These are phyloP conservation scores for Brachyptera putata DNA, from an alignment of 2,888 invertebrate species.

Conservation along the genomic window DNA sequence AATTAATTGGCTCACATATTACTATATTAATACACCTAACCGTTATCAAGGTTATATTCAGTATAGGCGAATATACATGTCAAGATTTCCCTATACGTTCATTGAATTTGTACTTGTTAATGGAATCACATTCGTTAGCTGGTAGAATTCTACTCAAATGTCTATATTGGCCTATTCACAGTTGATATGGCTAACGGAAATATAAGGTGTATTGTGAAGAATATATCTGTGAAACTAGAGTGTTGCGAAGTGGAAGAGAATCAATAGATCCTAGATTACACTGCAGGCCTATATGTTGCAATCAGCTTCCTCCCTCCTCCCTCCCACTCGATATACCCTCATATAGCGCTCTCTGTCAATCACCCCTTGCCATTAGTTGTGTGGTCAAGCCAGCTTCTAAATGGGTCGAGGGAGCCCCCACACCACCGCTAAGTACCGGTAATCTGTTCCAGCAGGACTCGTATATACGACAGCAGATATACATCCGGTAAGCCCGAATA, in stretches of 20 bases:
- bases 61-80: too few species aligned
- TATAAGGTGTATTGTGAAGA: neutral
- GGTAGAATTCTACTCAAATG: too few species aligned
- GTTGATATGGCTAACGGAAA: too few species aligned
- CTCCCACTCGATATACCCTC: neutral
- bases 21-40: too few species aligned
- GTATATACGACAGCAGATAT: neutral
- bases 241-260: neutral
- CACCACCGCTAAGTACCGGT: neutral
- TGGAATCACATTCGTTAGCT: too few species aligned
- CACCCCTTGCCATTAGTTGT: neutral
- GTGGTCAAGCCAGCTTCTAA: neutral
- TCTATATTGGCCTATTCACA: too few species aligned
- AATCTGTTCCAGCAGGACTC: conserved; percentile 2
- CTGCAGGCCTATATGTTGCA: neutral
- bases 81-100: too few species aligned
- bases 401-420: neutral
- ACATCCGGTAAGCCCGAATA: neutral
- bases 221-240: neutral
- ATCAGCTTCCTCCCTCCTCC: neutral
- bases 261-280: conserved; percentile 4
- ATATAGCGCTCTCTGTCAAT: neutral
- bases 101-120: too few species aligned
- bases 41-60: too few species aligned
- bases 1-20: too few species aligned